Evolutionary conservation across 2,888 invertebrate genomes (phyloP).

Genomic region (Pegoplata infirma): DNA sequence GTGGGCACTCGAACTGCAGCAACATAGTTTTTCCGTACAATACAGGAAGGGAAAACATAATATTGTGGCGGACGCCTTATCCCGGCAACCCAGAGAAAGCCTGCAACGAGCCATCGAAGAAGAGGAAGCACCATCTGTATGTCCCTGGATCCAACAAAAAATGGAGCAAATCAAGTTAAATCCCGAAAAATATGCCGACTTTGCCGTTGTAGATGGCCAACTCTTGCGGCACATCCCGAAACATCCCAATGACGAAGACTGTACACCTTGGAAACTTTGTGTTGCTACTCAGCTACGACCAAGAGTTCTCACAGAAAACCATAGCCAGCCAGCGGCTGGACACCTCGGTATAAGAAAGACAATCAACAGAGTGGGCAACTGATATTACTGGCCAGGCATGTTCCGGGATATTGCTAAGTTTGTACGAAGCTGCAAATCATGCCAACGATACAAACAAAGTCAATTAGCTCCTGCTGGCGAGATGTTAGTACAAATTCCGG

Average conservation of each 20-base stretch:
- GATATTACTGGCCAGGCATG: too few relatives aligned
- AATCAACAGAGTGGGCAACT: too few relatives aligned
- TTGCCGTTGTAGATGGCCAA: constrained; percentile 1
- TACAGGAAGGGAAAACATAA: constrained; percentile 65
- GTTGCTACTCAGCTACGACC: not conserved
- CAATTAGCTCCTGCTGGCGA: too few relatives aligned
- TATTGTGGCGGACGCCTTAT: constrained; percentile 65
- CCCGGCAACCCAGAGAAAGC: constrained; percentile 30
- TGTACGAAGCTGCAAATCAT: constrained; percentile 5
- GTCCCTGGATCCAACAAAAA: not conserved
- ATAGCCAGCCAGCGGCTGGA: too few relatives aligned
- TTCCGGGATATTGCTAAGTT: not conserved
- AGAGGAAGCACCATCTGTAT: too few relatives aligned
- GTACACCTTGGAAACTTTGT: constrained; percentile 9
- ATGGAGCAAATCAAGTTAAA: not conserved
- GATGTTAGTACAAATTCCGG: too few relatives aligned
- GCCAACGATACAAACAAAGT: constrained; percentile 20
- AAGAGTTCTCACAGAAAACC: not conserved
- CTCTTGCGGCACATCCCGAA: not conserved
- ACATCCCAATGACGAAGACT: too few relatives aligned
- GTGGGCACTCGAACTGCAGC: constrained; percentile 63
- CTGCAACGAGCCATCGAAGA: not conserved
- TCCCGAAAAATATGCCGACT: constrained; percentile 18
- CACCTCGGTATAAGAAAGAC: too few relatives aligned
- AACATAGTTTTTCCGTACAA: constrained; percentile 51